Conservation (phyloP, 1,140 invertebrate genomes). For the Trypoxylus dichotomus region DNA sequence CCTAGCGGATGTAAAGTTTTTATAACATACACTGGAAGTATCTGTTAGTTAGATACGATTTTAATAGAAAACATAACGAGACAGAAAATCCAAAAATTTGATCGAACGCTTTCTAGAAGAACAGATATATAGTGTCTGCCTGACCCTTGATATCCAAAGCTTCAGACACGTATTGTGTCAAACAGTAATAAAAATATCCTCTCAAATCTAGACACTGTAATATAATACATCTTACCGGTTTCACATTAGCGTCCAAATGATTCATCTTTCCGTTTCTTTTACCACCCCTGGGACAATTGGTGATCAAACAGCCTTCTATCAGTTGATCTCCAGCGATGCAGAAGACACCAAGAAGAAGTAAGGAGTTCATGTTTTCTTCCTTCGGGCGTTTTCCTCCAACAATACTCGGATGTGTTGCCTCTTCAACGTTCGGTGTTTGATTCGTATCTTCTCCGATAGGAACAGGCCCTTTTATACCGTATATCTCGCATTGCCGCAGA, state of each 20-base stretch:
- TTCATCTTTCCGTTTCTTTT: slow-evolving; percentile 54
- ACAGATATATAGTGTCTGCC: too few species aligned
- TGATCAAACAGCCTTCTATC: slow-evolving; percentile 56
- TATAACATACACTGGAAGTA: too few species aligned
- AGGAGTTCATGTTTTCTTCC: neutral
- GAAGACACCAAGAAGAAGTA: slow-evolving; percentile 25
- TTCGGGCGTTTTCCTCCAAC: too few species aligned
- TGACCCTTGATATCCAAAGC: too few species aligned
- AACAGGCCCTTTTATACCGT: neutral
- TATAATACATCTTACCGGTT: slow-evolving; percentile 49
- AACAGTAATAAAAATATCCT: too few species aligned
- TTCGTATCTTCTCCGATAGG: neutral
- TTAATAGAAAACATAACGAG: too few species aligned
- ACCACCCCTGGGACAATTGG: slow-evolving; percentile 59
- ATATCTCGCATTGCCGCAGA: neutral
- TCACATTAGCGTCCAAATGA: slow-evolving; percentile 45
- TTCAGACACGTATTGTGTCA: too few species aligned
- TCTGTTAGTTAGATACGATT: too few species aligned
- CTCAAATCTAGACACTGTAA: too few species aligned
- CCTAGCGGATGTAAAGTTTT: too few species aligned
- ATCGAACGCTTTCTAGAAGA: too few species aligned
- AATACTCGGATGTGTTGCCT: neutral
- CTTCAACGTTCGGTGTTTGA: neutral
- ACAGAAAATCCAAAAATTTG: too few species aligned
- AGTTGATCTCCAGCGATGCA: slow-evolving; percentile 32